A percentile compares a stretch with the other conserved stretches of the same genome.
phyloP scores from a whole-genome alignment of 2,888 invertebrate genomes.

The Malachius bipustulatus region DNA sequence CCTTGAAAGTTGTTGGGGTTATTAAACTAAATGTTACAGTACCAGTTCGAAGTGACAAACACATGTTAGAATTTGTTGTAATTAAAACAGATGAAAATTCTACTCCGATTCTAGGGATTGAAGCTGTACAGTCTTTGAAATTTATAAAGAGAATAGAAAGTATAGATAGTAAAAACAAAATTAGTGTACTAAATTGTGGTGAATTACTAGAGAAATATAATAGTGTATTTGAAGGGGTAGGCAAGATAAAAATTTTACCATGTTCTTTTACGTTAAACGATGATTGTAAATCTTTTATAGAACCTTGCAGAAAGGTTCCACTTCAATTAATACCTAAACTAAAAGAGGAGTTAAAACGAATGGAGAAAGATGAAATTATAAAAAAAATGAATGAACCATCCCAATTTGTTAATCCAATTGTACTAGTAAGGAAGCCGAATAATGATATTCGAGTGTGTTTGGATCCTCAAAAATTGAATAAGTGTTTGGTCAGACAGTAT shows the following conservation, averaged over 20 bases:
- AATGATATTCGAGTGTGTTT: background rate
- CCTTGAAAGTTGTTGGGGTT: too few relatives aligned
- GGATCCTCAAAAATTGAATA: background rate
- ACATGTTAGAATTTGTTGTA: too few relatives aligned
- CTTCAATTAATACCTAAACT: background rate
- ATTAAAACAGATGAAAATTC: slow-evolving; percentile 1
- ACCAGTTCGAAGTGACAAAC: too few relatives aligned
- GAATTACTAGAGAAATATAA: background rate
- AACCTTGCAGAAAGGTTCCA: background rate
- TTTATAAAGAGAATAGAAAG: background rate
- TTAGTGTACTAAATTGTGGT: background rate
- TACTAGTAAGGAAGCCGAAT: background rate
- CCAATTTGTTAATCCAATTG: background rate
- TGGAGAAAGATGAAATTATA: background rate
- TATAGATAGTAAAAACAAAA: background rate
- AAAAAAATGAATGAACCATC: background rate
- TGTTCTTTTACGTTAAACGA: background rate
- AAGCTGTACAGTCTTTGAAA: background rate
- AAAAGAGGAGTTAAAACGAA: background rate
- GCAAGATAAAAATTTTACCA: background rate
- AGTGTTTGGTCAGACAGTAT: background rate
- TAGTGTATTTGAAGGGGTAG: background rate
- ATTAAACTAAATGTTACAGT: too few relatives aligned
- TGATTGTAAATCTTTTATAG: background rate
- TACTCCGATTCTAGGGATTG: background rate